phyloP scores from a whole-genome alignment of 1,140 invertebrate genomes.

The Acromyrmex charruanus region DNA sequence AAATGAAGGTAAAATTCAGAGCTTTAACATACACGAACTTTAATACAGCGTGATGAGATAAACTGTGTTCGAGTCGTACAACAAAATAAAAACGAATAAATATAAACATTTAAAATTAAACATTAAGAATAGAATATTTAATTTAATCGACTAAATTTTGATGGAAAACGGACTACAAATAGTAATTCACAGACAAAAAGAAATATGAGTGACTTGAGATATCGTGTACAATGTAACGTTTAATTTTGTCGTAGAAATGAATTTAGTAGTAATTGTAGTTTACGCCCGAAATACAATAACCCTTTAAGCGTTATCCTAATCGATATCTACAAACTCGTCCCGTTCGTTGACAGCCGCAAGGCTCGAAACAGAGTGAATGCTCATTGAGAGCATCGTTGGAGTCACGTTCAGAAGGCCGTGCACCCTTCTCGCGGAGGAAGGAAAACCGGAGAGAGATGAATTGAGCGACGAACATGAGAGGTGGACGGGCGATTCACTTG shows the following conservation, averaged over 20 bases:
- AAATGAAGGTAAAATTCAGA: not conserved
- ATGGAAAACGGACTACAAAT: not conserved
- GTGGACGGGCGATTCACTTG: slow-evolving; percentile 9
- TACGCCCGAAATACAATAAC: not conserved
- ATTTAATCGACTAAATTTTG: not conserved
- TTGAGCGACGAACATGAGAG: slow-evolving; percentile 38
- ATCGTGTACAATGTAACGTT: slow-evolving; percentile 7
- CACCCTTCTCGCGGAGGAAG: not conserved
- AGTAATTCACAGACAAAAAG: not conserved
- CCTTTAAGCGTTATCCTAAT: slow-evolving; percentile 35
- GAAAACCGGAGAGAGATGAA: slow-evolving; percentile 49
- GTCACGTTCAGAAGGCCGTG: slow-evolving; percentile 41
- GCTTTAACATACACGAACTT: not conserved
- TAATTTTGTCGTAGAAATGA: slow-evolving; percentile 24
- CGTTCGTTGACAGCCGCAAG: slow-evolving; percentile 33
- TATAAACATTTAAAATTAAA: slow-evolving; percentile 4
- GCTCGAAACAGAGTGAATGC: slow-evolving; percentile 40
- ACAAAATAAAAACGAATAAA: not conserved
- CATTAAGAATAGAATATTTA: not conserved
- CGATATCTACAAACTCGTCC: slow-evolving; percentile 18
- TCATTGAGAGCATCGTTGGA: slow-evolving; percentile 25
- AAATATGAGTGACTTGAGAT: not conserved
- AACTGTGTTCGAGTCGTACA: not conserved
- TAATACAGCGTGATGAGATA: not conserved
- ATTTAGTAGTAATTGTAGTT: slow-evolving; percentile 15